Base-by-base conservation (phyloP, 2,113 vertebrate species). In the Proterorhinus semilunaris region DNA sequence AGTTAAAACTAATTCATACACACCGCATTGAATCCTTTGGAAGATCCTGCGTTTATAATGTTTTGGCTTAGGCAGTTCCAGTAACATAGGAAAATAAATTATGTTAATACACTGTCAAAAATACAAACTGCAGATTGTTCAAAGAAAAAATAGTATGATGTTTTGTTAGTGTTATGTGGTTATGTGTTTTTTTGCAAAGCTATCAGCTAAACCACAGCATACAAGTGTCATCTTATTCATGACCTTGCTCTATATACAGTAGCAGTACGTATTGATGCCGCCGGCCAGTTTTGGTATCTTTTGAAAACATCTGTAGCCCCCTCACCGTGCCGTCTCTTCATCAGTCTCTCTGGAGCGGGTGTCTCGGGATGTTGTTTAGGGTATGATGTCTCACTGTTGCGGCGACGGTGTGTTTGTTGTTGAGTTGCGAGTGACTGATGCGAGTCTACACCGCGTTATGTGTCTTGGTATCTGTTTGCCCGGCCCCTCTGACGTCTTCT, bases 221-320 rank as follows among this genome's bases (percentile, higher is more conserved):
- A 77, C 49, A 76, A 59, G 67, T 16, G 83, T 82, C 77, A 78
- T 70, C n/a, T 87, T 81, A 83, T 85, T 83, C 54, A 78, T 89
- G 71, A 76, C 47, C 71, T 45, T 55, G 11, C 74, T 70, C 83
- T 76, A 66, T 42, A 7, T 76, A 86, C 83, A 79, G 75, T 79
- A 5, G 58, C 50, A 66, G 81, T 81, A 51, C 76, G 76, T 80
- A 71, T 80, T 66, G 65, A 80, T 47, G 5, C 83, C 71, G 13
- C 0, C 0, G 79, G 88, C 83, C 78, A 69, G 50, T 46, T 42
- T 58, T 54, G 66, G 65, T 77, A 81, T 79, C 79, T 78, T 71
- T 79, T 49, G 72, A 51, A 64, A 75, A 61, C 81, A 59, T 75
- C 65, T 73, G 71, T 65, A 72, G 62, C 76, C 65, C 68, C 48